A percentile compares a stretch with the other conserved stretches of the same genome.
Evolutionary conservation across 2,797 vertebrate species (phyloP).

Genomic region (Macrochelys suwanniensis): DNA sequence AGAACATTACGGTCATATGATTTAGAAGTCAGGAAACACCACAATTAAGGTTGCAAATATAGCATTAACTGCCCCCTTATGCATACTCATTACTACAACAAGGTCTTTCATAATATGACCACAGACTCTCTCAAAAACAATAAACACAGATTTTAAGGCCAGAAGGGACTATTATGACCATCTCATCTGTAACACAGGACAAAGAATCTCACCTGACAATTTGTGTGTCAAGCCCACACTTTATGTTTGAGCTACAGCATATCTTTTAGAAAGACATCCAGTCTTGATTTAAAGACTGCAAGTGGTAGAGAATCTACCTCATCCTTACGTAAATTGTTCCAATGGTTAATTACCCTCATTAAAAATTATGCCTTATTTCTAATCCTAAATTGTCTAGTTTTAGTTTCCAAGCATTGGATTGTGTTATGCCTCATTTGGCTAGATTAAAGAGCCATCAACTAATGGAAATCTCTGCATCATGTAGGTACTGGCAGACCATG

Average conservation of each 20-base stretch:
- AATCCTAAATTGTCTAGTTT: neutral
- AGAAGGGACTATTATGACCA: neutral
- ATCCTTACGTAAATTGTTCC: neutral
- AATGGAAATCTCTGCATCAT: neutral
- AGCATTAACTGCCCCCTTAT: slow-evolving; percentile 4
- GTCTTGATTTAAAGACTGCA: neutral
- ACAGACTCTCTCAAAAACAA: no score
- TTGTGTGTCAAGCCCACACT: neutral
- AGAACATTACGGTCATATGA: slow-evolving; percentile 24
- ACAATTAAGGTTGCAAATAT: neutral
- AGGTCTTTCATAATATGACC: neutral
- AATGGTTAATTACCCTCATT: neutral
- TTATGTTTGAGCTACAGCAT: neutral
- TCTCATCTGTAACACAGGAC: neutral
- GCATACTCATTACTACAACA: neutral
- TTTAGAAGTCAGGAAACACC: slow-evolving; percentile 13
- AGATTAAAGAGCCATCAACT: no score
- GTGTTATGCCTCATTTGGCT: neutral
- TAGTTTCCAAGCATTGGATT: neutral
- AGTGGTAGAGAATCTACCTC: neutral
- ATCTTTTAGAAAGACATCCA: neutral
- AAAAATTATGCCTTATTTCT: neutral
- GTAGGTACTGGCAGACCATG: neutral
- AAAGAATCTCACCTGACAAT: neutral
- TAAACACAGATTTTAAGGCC: neutral